phyloP scores from a whole-genome alignment of 2,797 vertebrate genomes.

The Synaphobranchus kaupii region DNA sequence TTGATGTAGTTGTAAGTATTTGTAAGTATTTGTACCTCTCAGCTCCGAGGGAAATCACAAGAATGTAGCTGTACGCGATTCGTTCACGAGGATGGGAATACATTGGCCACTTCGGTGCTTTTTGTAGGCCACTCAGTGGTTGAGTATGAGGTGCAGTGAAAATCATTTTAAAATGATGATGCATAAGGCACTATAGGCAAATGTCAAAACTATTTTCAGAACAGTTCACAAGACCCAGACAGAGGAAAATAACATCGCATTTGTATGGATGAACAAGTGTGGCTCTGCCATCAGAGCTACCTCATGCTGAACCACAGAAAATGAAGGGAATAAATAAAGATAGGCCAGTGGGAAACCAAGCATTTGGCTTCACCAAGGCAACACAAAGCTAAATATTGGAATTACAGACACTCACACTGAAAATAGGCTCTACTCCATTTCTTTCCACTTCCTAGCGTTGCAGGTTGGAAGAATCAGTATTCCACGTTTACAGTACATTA shows the following conservation, averaged over 20 bases:
- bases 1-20: not conserved
- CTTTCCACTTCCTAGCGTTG: not conserved
- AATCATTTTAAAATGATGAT: not conserved
- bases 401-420: not conserved
- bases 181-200: not conserved
- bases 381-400: slow-evolving; percentile 22
- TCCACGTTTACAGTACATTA: not conserved
- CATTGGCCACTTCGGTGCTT: not conserved
- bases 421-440: slow-evolving; percentile 20
- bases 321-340: slow-evolving; percentile 19
- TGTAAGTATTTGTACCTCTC: not conserved
- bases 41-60: not conserved
- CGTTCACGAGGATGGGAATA: not conserved
- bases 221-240: not conserved
- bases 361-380: slow-evolving; percentile 17
- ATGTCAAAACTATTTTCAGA: not conserved
- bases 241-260: not conserved
- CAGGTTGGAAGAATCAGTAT: not conserved
- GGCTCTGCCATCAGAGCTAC: slow-evolving; percentile 1
- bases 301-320: slow-evolving; percentile 5
- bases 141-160: slow-evolving; percentile 3
- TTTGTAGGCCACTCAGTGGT: not conserved
- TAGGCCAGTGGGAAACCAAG: not conserved
- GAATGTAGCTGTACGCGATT: not conserved
- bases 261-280: slow-evolving; percentile 9